Evolutionary conservation across 2,797 vertebrate genomes (phyloP).

Genomic region (Arrhamphus sclerolepis): DNA sequence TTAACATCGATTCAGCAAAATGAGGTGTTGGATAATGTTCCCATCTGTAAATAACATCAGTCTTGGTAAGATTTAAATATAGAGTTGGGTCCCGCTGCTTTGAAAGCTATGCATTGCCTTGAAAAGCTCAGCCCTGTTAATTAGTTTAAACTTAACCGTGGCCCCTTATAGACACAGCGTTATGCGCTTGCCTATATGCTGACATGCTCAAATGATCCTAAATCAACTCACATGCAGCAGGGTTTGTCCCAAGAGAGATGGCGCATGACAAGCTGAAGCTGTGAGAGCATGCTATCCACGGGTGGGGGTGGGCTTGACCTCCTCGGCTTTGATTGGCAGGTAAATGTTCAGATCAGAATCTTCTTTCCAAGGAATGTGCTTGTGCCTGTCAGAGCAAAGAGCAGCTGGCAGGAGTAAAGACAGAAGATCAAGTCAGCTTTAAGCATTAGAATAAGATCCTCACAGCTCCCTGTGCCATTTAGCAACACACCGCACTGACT

Average conservation of each 20-base stretch:
- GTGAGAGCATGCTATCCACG: slow-evolving; percentile 57
- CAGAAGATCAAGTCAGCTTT: slow-evolving; percentile 79
- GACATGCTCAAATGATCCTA: slow-evolving; percentile 72
- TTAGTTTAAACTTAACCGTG: slow-evolving; percentile 77
- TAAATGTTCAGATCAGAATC: slow-evolving; percentile 70
- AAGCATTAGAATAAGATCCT: slow-evolving; percentile 83
- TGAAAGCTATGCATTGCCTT: slow-evolving; percentile 79
- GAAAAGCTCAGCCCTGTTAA: slow-evolving; percentile 82
- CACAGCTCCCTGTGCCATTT: slow-evolving; percentile 74
- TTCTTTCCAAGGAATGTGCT: slow-evolving; percentile 84
- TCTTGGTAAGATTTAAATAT: slow-evolving; percentile 78
- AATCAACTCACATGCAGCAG: slow-evolving; percentile 78
- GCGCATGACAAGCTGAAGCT: slow-evolving; percentile 59
- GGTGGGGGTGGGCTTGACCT: slow-evolving; percentile 64
- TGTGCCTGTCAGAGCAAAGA: slow-evolving; percentile 83
- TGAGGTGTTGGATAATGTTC: slow-evolving; percentile 79
- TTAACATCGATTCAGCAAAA: slow-evolving; percentile 74
- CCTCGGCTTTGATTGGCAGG: slow-evolving; percentile 77
- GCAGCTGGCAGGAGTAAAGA: slow-evolving; percentile 81
- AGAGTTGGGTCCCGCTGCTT: slow-evolving; percentile 73
- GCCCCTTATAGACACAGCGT: slow-evolving; percentile 59
- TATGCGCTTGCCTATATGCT: slow-evolving; percentile 40
- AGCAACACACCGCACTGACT: slow-evolving; percentile 71
- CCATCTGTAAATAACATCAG: slow-evolving; percentile 81
- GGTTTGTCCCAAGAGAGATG: slow-evolving; percentile 53